phyloP scores from a whole-genome alignment of 2,888 invertebrate species.

The Agrochola lychnidis region DNA sequence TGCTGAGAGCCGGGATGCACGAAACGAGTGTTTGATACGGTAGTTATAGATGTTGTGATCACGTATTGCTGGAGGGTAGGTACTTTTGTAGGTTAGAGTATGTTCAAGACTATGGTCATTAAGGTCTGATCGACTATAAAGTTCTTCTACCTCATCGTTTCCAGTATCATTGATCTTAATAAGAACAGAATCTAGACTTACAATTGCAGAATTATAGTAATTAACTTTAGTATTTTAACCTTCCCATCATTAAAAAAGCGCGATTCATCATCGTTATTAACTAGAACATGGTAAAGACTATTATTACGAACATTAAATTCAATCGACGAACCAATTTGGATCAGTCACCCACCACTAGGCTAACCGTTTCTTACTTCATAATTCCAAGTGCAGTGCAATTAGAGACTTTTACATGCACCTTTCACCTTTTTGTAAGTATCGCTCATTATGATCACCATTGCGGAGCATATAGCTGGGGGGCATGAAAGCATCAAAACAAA shows the following conservation, averaged over 20 bases:
- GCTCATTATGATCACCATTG: constrained; percentile 70
- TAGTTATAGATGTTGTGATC: constrained; percentile 62
- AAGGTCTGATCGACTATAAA: not conserved
- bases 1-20: constrained; percentile 71
- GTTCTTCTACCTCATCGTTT: not conserved
- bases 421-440: constrained; percentile 72
- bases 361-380: constrained; percentile 61
- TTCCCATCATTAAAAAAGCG: constrained; percentile 24
- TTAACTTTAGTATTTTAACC: constrained; percentile 28
- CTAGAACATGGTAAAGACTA: constrained; percentile 49
- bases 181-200: constrained; percentile 5
- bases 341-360: constrained; percentile 47
- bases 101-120: constrained; percentile 2
- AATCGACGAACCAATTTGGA: constrained; percentile 51
- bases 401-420: constrained; percentile 72
- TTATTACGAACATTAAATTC: constrained; percentile 59
- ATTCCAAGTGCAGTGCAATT: constrained; percentile 67
- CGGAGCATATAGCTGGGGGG: constrained; percentile 74
- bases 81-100: constrained; percentile 25
- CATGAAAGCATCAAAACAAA: constrained; percentile 78
- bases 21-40: constrained; percentile 73
- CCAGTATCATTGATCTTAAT: constrained; percentile 11
- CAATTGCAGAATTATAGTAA: constrained; percentile 14
- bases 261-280: constrained; percentile 50
- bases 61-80: constrained; percentile 56